Percentiles rank a stretch among this genome's conserved stretches.
Evolutionary conservation across 2,888 invertebrate species (phyloP).

Genomic region (Caenorhabditis japonica): DNA sequence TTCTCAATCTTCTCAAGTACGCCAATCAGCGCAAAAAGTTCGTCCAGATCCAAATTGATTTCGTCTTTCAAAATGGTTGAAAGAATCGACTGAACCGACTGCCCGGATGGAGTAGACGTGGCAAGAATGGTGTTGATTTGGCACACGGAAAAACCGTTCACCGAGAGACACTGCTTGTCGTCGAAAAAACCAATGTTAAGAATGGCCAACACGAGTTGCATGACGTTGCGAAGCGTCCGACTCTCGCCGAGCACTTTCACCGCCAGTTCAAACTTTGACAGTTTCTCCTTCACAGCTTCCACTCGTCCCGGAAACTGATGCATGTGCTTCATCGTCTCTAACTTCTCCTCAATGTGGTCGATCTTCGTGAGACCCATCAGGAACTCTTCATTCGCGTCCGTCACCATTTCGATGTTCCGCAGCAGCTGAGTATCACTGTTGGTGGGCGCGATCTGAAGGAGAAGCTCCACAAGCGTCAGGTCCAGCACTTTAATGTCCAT

Average conservation of each 20-base stretch:
- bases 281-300: conserved; percentile 9
- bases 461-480: conserved; percentile 18
- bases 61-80: conserved; percentile 58
- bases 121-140: conserved; percentile 17
- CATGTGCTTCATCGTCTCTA: conserved; percentile 68
- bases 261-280: conserved; percentile 22
- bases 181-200: conserved; percentile 48
- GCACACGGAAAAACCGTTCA: conserved; percentile 36
- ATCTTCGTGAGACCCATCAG: conserved; percentile 65
- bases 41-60: conserved; percentile 61
- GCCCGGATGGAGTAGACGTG: conserved; percentile 24
- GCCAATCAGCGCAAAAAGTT: conserved; percentile 58
- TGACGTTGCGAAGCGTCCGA: conserved; percentile 51
- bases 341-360: conserved; percentile 71
- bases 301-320: conserved; percentile 53
- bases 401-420: conserved; percentile 24
- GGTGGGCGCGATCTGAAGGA: conserved; percentile 51
- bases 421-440: conserved; percentile 50
- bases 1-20: conserved; percentile 45
- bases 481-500: conserved; percentile 50
- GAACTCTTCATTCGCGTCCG: conserved; percentile 48
- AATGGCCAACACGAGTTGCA: conserved; percentile 48
- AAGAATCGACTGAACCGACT: conserved; percentile 29
- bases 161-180: conserved; percentile 40
- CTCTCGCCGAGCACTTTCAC: conserved; percentile 36